Base-by-base conservation (phyloP, 2,888 invertebrate genomes). In the Drosophila testacea region DNA sequence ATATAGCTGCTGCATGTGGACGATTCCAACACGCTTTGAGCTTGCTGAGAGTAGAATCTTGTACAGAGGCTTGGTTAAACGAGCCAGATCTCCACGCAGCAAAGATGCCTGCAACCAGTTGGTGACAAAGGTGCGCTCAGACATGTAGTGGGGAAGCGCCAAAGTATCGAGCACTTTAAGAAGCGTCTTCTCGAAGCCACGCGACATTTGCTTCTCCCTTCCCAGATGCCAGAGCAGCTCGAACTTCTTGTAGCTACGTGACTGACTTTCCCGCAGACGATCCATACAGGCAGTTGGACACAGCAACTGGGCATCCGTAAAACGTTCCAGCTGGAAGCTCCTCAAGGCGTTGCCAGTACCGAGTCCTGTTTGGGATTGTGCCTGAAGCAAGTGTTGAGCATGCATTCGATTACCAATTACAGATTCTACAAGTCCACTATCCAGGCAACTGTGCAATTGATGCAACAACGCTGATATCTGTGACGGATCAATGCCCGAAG, bases 21-120 rank as follows among this genome's bases (percentile, higher is more conserved):
- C 94, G n/a, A 97, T 95, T 36, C 96, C 96, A 73, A 96, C 95
- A n/a, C 96, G 94, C 59, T 96, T 96, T 0, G 97, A 97, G 71
- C 95, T 95, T 0, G 96, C 95, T 73, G 96, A 95, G 28, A 98
- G 93, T 22, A 98, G 93, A 92, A 96, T 96, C 69, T 95, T 93
- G 60, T 97, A 93, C 5, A 97, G 93, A 0, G 97, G 96, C 86
- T 96, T 96, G 30, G 98, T 94, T 10, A 98, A 93, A 1, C 97
- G 94, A 0, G 95, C 94, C 62, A 97, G 94, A 89, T 98, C 97
- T 11, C 96, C 96, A 36, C 96, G 94, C 54, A 96, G 93, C 4
- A 97, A 93, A 28, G 95, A 94, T 62, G 95, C 95, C 50, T 95
- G 94, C 36, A 97, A 92, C 96, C 97, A 98, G 28, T 95, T 95